Conservation (phyloP, 2,113 vertebrate species). For the Argyrosomus japonicus region DNA sequence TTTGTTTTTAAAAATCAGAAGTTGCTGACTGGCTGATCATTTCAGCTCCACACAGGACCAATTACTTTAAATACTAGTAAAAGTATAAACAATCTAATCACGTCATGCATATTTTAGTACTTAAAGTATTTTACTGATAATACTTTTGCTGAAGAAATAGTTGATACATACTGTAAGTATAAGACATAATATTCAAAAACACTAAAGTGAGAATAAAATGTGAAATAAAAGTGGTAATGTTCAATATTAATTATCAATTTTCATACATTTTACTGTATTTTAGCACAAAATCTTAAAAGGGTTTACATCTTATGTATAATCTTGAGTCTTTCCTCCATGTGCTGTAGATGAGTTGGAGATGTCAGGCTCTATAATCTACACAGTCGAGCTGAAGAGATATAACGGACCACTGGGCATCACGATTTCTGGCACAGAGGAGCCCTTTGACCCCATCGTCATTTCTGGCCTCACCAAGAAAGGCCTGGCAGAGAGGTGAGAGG, state of each 20-base stretch:
- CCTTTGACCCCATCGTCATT: slow-evolving; percentile 97
- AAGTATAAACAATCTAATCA: background rate
- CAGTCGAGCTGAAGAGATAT: slow-evolving; percentile 94
- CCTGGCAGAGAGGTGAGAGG: slow-evolving; percentile 94
- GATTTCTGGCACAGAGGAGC: slow-evolving; percentile 97
- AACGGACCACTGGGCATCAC: slow-evolving; percentile 97
- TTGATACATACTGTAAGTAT: background rate
- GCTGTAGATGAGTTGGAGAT: slow-evolving; percentile 95
- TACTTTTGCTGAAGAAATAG: no score
- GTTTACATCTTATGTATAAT: background rate
- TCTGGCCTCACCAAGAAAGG: slow-evolving; percentile 95
- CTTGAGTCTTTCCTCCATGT: slow-evolving; percentile 13
- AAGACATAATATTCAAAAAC: background rate
- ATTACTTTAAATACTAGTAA: no score
- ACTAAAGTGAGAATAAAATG: background rate
- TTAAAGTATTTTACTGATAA: background rate
- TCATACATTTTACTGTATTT: background rate
- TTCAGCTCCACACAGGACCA: no score
- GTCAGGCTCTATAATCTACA: slow-evolving; percentile 95
- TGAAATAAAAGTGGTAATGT: background rate
- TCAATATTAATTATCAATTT: background rate
- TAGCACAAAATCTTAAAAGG: background rate
- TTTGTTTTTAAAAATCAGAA: no score
- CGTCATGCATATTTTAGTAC: no score
- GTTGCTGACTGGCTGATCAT: no score